Conservation (phyloP, 2,113 vertebrate species). For the Glaucomys volans region DNA sequence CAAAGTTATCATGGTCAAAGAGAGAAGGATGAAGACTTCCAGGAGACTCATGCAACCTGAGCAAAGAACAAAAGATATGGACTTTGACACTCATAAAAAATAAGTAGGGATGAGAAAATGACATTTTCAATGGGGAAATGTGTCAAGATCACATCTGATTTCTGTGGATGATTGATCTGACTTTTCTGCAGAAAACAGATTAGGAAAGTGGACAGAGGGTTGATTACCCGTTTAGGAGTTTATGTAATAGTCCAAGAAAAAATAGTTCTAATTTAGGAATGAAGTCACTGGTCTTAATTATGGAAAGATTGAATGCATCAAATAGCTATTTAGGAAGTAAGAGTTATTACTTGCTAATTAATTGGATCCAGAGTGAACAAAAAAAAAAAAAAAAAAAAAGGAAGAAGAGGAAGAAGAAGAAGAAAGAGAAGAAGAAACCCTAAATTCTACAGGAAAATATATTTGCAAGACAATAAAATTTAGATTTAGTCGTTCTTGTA, state of each 20-base stretch:
- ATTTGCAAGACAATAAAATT: background rate
- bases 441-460: background rate
- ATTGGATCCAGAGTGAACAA: background rate
- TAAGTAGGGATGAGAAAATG: background rate
- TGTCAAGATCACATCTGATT: background rate
- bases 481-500: background rate
- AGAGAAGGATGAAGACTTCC: background rate
- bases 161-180: background rate
- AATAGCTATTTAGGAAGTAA: background rate
- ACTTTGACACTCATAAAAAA: background rate
- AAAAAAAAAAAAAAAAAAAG: background rate
- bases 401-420: too few species aligned
- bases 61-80: background rate
- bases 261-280: background rate
- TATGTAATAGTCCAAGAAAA: background rate
- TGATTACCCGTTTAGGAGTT: background rate
- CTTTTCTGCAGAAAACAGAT: slow-evolving; percentile 39
- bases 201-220: background rate
- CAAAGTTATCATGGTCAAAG: background rate
- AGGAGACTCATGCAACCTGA: background rate
- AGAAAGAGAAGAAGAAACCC: background rate
- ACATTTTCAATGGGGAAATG: background rate
- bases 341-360: background rate
- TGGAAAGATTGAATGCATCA: background rate
- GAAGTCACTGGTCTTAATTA: background rate